These are phyloP conservation scores for Tachyglossus aculeatus DNA, from an alignment of 2,797 vertebrate species.

Conservation along the genomic window DNA sequence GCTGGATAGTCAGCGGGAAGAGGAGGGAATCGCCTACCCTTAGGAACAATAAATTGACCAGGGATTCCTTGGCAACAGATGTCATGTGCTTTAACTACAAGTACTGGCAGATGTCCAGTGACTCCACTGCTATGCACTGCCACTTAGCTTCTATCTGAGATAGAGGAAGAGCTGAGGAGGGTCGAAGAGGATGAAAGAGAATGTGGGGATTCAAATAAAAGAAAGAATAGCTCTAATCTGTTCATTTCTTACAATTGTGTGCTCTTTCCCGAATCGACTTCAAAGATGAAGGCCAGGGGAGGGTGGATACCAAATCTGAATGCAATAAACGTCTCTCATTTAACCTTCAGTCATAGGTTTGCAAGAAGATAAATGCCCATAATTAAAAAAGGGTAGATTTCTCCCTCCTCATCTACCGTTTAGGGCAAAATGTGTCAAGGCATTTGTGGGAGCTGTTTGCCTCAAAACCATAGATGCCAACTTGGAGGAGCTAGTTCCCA, in stretches of 20 bases:
- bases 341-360: too few relatives aligned
- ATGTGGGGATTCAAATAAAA: background rate
- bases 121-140: slow-evolving; percentile 27
- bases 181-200: background rate
- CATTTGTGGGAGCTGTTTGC: slow-evolving; percentile 27
- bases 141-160: background rate
- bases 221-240: background rate
- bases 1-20: slow-evolving; percentile 53
- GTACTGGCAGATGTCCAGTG: slow-evolving; percentile 49
- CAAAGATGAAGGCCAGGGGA: slow-evolving; percentile 16
- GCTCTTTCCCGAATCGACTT: slow-evolving; percentile 6
- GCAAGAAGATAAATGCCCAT: slow-evolving; percentile 11
- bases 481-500: slow-evolving; percentile 20
- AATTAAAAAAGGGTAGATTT: slow-evolving; percentile 34
- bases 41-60: slow-evolving; percentile 34
- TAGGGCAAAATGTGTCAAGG: slow-evolving; percentile 19
- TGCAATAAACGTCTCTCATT: too few relatives aligned
- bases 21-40: slow-evolving; percentile 38
- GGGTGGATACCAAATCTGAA: too few relatives aligned
- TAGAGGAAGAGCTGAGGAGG: background rate
- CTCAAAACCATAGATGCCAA: slow-evolving; percentile 16
- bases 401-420: slow-evolving; percentile 7
- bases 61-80: slow-evolving; percentile 54
- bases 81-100: slow-evolving; percentile 34
- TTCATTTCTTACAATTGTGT: background rate